Percentiles rank a stretch among this genome's conserved stretches.
Evolutionary conservation across 2,797 vertebrate species (phyloP).

Genomic region (Cossypha dichroa): DNA sequence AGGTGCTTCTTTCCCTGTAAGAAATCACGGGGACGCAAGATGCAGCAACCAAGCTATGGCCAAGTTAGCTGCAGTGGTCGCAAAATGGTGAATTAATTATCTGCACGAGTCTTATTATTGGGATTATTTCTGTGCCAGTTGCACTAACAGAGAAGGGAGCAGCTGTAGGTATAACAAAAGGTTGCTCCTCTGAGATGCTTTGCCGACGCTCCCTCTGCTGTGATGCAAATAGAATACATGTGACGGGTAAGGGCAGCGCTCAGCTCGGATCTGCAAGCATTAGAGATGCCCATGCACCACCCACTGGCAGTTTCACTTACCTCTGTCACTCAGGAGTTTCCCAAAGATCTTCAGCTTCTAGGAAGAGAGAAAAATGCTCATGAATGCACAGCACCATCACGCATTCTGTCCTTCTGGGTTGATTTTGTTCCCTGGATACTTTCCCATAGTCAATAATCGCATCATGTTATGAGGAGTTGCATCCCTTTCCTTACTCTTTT

Average conservation of each 20-base stretch:
- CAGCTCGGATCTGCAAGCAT: slow-evolving; percentile 5
- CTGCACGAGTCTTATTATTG: rapidly evolving
- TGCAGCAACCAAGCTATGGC: background rate
- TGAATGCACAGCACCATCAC: rapidly evolving
- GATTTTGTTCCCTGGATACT: background rate
- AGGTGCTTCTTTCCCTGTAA: background rate
- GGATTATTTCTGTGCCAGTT: background rate
- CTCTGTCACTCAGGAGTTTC: slow-evolving; percentile 33
- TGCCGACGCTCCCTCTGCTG: slow-evolving; percentile 70
- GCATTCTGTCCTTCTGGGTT: background rate
- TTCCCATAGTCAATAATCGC: background rate
- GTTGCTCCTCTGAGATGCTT: slow-evolving; percentile 36
- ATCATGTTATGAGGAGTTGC: background rate
- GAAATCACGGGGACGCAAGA: background rate
- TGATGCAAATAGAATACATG: slow-evolving; percentile 69
- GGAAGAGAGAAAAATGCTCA: background rate
- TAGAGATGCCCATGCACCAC: slow-evolving; percentile 69
- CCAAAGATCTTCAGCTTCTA: background rate
- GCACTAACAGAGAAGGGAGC: background rate
- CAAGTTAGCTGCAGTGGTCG: background rate
- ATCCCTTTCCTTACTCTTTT: background rate
- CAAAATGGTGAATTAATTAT: background rate
- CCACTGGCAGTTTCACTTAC: slow-evolving; percentile 54
- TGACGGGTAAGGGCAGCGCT: background rate
- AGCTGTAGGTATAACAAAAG: slow-evolving; percentile 51